Evolutionary conservation across 1,140 invertebrate species (phyloP).

Genomic region (Drosophila cardini): DNA sequence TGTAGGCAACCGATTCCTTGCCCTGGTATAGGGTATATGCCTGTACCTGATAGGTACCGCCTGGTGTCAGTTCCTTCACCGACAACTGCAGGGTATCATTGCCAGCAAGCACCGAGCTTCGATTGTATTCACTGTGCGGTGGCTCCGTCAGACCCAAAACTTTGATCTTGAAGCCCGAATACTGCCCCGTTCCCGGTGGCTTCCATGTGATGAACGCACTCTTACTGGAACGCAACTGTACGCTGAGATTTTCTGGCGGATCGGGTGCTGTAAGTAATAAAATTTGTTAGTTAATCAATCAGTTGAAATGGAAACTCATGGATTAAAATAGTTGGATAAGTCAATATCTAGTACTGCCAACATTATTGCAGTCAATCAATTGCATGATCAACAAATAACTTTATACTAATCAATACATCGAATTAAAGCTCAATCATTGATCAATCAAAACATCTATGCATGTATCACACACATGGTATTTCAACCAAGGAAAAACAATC

Average conservation of each 20-base stretch:
- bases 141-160: conserved; percentile 88
- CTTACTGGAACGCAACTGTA: conserved; percentile 92
- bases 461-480: no score
- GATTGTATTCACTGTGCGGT: conserved; percentile 85
- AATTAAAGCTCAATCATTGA: not conserved
- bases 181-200: conserved; percentile 91
- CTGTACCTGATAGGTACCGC: conserved; percentile 95
- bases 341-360: not conserved
- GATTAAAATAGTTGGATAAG: not conserved
- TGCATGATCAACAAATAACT: no score
- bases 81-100: conserved; percentile 89
- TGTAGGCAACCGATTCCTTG: conserved; percentile 95
- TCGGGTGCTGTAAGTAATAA: conserved; percentile 89
- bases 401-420: no score
- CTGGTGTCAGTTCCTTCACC: conserved; percentile 92
- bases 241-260: conserved; percentile 93
- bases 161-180: conserved; percentile 92
- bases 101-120: conserved; percentile 88
- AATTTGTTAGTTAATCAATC: conserved; percentile 3
- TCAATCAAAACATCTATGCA: no score
- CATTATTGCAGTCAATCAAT: not conserved
- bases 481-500: no score
- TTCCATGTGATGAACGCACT: conserved; percentile 93
- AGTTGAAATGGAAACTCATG: not conserved
- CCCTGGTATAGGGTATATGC: conserved; percentile 94